phyloP scores from a whole-genome alignment of 2,113 vertebrate species.

The Spheniscus mendiculus region DNA sequence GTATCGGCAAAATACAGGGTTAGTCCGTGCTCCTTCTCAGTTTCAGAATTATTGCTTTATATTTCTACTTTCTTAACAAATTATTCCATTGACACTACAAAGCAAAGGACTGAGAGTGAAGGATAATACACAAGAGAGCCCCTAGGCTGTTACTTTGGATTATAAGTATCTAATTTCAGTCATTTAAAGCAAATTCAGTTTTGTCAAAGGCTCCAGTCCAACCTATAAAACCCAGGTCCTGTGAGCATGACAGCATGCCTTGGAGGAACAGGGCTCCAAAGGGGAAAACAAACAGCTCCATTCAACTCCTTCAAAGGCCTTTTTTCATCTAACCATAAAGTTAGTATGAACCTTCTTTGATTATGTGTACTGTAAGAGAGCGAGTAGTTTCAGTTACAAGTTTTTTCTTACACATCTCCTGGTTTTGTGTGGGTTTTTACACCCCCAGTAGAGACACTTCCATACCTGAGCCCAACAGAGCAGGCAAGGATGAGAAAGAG shows the following conservation, averaged over 20 bases:
- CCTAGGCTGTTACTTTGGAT: constrained; percentile 53
- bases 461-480: neutral
- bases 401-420: neutral
- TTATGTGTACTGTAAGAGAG: neutral
- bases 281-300: constrained; percentile 27
- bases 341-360: neutral
- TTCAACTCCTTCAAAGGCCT: constrained; percentile 19
- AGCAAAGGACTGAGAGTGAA: constrained; percentile 36
- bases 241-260: constrained; percentile 26
- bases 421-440: neutral
- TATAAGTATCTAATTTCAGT: constrained; percentile 64
- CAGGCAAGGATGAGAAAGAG: neutral
- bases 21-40: neutral
- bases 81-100: constrained; percentile 52
- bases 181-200: constrained; percentile 64
- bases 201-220: constrained; percentile 47
- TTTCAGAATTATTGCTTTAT: constrained; percentile 42
- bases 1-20: neutral
- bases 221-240: constrained; percentile 35
- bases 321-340: neutral
- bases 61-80: constrained; percentile 54
- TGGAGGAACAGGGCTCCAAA: constrained; percentile 8
- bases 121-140: constrained; percentile 51
- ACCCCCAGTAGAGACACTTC: neutral
- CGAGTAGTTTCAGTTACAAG: neutral